Evolutionary conservation across 1,140 invertebrate species (phyloP), one percentile per base, ranked within the genome.

Genomic region (Drosophila parabipectinata): DNA sequence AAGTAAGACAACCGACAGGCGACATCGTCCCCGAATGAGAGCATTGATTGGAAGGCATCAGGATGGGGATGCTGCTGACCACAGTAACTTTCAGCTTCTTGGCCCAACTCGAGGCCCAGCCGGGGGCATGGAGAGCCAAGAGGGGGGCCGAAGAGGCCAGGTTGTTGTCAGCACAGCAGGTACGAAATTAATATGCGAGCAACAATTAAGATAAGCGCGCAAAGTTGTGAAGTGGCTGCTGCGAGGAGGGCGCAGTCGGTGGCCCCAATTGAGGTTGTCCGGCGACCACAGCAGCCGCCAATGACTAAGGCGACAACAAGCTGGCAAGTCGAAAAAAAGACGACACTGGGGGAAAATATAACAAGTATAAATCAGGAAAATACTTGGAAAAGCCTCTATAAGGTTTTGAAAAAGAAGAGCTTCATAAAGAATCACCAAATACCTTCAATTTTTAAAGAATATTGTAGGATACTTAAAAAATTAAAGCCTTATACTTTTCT

Each of bases 171-270:
- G 80, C 84, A 71, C 85, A 90, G 85, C 85, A 90, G 85, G 85
- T 90, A 85, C 77, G 85, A 90, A 90, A 90, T 90, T 90, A 90
- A 90, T 90, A 90, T 90, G 85, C 85, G 85, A 90, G 80, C 85
- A 90, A 90, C 85, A 90, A 90, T 90, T 90, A 90, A 90, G 85
- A 90, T 90, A 90, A 90, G 85, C 85, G 85, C 85, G 74, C 80
- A 81, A 89, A 89, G 69, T 89, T 85, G 81, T 85, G 82, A 85
- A 85, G 78, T 77, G 59, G 77, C 72, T 83, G 77, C 57, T 66
- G 71, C 56, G 72, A 76, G 56, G 61, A 59, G 71, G 78, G 64
- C 78, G 72, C 73, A 78, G 83, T 87, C 82, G 78, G 79, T 88
- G 75, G 79, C 78, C 74, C 79, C 58, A 51, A 67, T 69, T 67